Percentiles rank a stretch among this genome's conserved stretches.
phyloP scores from a whole-genome alignment of 2,797 vertebrate genomes.

The Carapus acus region DNA sequence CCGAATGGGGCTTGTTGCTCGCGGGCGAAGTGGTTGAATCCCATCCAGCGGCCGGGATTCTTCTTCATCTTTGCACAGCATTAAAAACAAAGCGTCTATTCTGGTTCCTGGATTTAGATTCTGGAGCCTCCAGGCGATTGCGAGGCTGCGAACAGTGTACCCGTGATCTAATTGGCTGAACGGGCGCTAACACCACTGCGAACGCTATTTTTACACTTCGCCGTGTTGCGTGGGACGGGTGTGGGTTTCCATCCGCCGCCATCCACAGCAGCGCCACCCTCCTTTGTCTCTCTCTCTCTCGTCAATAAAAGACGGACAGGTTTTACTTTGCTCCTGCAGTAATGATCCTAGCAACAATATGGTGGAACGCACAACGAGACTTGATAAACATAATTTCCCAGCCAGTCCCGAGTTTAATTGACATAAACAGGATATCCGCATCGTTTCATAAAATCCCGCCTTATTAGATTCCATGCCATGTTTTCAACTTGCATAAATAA shows the following conservation, averaged over 20 bases:
- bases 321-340: slow-evolving; percentile 22
- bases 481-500: too few species aligned
- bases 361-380: slow-evolving; percentile 14
- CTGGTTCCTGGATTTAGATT: slow-evolving; percentile 12
- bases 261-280: slow-evolving; percentile 6
- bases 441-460: too few species aligned
- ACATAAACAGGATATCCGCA: too few species aligned
- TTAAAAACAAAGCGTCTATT: slow-evolving; percentile 39
- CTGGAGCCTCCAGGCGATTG: slow-evolving; percentile 21
- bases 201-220: slow-evolving; percentile 39
- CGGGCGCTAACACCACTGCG: slow-evolving; percentile 25
- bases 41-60: background rate
- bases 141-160: slow-evolving; percentile 5
- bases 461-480: too few species aligned
- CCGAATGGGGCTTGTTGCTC: too few species aligned
- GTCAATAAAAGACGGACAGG: slow-evolving; percentile 21
- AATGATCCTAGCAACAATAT: slow-evolving; percentile 15
- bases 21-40: too few species aligned
- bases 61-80: slow-evolving; percentile 32
- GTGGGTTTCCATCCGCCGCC: slow-evolving; percentile 26
- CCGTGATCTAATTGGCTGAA: slow-evolving; percentile 44
- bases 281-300: slow-evolving; percentile 1
- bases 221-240: slow-evolving; percentile 22
- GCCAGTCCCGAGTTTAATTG: background rate
- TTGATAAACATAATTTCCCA: slow-evolving; percentile 17